A percentile compares a stretch with the other conserved stretches of the same genome.
These are phyloP conservation scores for Aplidium turbinatum DNA, from an alignment of 23 tunicate species.

Conservation along the genomic window DNA sequence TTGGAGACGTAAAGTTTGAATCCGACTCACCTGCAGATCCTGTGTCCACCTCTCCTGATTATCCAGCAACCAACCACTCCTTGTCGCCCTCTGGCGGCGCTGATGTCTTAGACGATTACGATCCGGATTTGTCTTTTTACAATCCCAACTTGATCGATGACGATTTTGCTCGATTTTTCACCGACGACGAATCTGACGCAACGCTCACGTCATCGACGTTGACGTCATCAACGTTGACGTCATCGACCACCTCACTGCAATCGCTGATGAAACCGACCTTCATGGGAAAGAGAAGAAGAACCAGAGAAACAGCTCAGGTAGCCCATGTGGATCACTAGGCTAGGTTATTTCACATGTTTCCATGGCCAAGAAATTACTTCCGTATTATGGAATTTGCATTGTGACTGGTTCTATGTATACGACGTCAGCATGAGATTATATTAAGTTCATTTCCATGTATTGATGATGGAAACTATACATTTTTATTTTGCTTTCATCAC, in stretches of 20 bases:
- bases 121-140: constrained; percentile 28
- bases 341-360: not conserved
- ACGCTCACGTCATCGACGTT: constrained; percentile 17
- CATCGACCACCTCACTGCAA: constrained; percentile 72
- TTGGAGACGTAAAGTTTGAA: constrained; percentile 1
- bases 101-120: constrained; percentile 37
- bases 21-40: not conserved
- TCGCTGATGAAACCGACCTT: constrained; percentile 79
- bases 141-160: constrained; percentile 17
- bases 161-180: constrained; percentile 44
- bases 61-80: not conserved
- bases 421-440: no score
- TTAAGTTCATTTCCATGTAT: no score
- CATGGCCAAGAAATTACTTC: not conserved
- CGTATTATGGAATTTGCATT: no score
- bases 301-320: constrained; percentile 66
- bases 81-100: constrained; percentile 36
- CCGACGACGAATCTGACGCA: constrained; percentile 56
- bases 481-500: no score
- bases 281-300: constrained; percentile 57
- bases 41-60: constrained; percentile 27
- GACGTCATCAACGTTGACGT: constrained; percentile 58
- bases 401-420: no score
- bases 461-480: no score
- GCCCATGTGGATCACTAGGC: no score